phyloP scores from a whole-genome alignment of 2,113 vertebrate species.

The Turnix velox region DNA sequence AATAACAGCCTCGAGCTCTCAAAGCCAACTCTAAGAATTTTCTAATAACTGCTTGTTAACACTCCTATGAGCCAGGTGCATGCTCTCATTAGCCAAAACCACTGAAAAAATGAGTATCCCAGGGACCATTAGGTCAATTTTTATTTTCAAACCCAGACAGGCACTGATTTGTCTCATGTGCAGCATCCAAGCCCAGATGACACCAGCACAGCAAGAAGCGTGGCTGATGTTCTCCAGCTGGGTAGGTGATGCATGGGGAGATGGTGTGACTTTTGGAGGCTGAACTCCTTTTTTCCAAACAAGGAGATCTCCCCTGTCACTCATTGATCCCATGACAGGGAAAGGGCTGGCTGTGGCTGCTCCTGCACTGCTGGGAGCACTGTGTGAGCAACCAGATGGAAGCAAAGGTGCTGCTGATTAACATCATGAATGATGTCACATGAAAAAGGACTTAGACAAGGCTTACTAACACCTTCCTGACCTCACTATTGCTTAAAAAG shows the following conservation, averaged over 20 bases:
- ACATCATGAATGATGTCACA: background rate
- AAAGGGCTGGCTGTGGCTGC: background rate
- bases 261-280: background rate
- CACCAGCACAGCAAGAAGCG: background rate
- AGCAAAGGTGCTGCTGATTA: background rate
- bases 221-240: background rate
- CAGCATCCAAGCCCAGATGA: background rate
- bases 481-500: no score
- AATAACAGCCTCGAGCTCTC: background rate
- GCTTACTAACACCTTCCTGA: no score
- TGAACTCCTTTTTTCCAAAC: rapidly evolving
- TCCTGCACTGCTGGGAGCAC: background rate
- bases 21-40: background rate
- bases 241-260: rapidly evolving
- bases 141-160: background rate
- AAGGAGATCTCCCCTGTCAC: background rate
- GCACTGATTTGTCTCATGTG: background rate
- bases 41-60: conserved; percentile 22
- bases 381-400: background rate
- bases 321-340: background rate
- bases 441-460: no score
- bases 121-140: background rate
- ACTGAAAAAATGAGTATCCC: background rate
- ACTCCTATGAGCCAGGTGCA: background rate
- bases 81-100: background rate